A percentile compares a stretch with the other conserved stretches of the same genome.
phyloP scores from a whole-genome alignment of 2,113 vertebrate genomes.

The Corythaeola cristata region DNA sequence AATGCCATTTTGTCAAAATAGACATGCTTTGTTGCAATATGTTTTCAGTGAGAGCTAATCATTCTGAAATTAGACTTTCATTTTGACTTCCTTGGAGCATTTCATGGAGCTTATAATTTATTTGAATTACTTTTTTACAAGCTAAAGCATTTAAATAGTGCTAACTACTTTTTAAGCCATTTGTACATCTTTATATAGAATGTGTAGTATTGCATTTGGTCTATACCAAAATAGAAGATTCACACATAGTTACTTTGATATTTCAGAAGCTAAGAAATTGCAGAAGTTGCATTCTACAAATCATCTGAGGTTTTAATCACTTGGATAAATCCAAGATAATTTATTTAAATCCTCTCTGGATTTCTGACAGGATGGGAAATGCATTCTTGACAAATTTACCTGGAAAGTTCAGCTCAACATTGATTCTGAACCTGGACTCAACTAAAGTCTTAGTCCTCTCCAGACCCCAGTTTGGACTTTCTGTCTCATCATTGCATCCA shows the following conservation, averaged over 20 bases:
- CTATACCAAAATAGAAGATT: neutral
- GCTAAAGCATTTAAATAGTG: neutral
- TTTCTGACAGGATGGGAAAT: neutral
- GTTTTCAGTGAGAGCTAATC: neutral
- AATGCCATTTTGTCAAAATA: neutral
- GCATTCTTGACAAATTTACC: neutral
- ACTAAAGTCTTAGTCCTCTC: neutral
- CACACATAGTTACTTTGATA: neutral
- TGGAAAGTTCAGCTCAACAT: neutral
- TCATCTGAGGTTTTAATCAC: neutral
- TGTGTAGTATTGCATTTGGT: neutral
- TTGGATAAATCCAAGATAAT: neutral
- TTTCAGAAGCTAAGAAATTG: constrained; percentile 1
- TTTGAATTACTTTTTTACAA: neutral
- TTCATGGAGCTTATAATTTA: neutral
- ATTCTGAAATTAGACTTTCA: constrained; percentile 5
- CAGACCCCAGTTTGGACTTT: neutral
- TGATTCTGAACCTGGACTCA: neutral
- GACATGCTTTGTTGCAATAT: neutral
- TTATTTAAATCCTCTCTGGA: neutral
- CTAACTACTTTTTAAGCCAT: neutral
- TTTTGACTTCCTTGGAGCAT: neutral
- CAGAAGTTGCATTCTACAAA: neutral
- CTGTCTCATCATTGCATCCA: neutral
- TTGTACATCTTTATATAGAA: neutral